phyloP scores from a whole-genome alignment of 2,888 invertebrate species.

The Ophion slaviceki region DNA sequence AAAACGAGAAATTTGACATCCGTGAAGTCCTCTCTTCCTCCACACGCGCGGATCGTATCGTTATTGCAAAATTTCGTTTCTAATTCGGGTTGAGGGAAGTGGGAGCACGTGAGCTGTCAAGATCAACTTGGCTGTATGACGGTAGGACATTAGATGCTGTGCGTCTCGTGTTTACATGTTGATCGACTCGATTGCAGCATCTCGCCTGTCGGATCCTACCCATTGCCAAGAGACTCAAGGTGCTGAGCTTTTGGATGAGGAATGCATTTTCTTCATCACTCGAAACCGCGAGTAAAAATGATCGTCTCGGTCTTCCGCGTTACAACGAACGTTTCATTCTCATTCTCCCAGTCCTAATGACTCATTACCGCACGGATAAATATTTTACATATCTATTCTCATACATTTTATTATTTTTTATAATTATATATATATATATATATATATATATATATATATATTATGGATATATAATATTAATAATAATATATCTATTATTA shows the following conservation, averaged over 20 bases:
- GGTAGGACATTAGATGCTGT: slow-evolving; percentile 6
- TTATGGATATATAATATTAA: too few relatives aligned
- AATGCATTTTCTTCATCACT: slow-evolving; percentile 19
- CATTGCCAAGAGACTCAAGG: slow-evolving; percentile 47
- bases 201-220: background rate
- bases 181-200: slow-evolving; percentile 18
- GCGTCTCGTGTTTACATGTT: slow-evolving; percentile 29
- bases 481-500: too few relatives aligned
- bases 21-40: background rate
- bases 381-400: background rate
- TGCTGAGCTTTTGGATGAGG: slow-evolving; percentile 27
- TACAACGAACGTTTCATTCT: slow-evolving; percentile 3
- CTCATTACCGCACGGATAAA: slow-evolving; percentile 15
- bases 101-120: slow-evolving; percentile 38
- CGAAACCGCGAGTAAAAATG: slow-evolving; percentile 6
- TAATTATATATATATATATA: too few relatives aligned
- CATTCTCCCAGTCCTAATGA: slow-evolving; percentile 20
- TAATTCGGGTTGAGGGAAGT: slow-evolving; percentile 59
- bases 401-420: too few relatives aligned
- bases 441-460: too few relatives aligned
- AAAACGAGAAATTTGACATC: background rate
- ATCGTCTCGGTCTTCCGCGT: slow-evolving; percentile 27
- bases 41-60: background rate
- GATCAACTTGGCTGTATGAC: slow-evolving; percentile 35
- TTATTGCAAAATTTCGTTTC: slow-evolving; percentile 56